Base-by-base conservation (phyloP, 2,113 vertebrate species). In the Guaruba guarouba region DNA sequence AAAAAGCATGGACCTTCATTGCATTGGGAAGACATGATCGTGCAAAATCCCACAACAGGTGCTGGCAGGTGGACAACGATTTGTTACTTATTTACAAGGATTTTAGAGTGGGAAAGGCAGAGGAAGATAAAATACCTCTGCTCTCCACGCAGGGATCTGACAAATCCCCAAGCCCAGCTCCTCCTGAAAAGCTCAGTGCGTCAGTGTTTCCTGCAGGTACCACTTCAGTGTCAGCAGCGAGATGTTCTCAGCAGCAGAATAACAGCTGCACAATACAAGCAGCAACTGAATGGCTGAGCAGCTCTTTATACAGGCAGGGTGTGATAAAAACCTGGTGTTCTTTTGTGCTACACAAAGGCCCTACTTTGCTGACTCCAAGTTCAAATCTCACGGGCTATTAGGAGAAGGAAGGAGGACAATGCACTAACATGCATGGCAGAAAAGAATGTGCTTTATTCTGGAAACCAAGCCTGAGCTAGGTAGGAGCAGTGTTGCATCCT, bases 341-440 rank as follows among this genome's bases (percentile, higher is more conserved):
- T 96, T 98, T 98, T 98, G 96, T 98, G 93, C 92, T 94, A 88
- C 90, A 97, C 93, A 98, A 98, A 97, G 92, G 90, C 93, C 54
- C 82, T 85, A 68, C 85, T 97, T 97, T 95, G 95, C 96, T 95
- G 93, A 96, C 93, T 98, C 89, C 79, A 96, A 96, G 95, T 98
- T 97, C 95, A 97, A 97, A 97, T 97, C 96, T 97, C 96, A 96
- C 1, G 51, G 92, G 93, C 84, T 97, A 93, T 96, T 97, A 97
- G 95, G 67, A 97, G 89, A 96, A 86, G 90, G 93, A 91, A 93
- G 90, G 94, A 81, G 81, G 88, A 96, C 95, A 96, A 90, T 63
- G 82, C 43, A 95, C 96, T 96, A 97, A 91, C 92, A 96, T 92
- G 92, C 80, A 75, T 68, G 83, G 82, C 48, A 95, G 88, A 96